Base-by-base conservation (phyloP, 2,797 vertebrate genomes). In the Centropyge bicolor region DNA sequence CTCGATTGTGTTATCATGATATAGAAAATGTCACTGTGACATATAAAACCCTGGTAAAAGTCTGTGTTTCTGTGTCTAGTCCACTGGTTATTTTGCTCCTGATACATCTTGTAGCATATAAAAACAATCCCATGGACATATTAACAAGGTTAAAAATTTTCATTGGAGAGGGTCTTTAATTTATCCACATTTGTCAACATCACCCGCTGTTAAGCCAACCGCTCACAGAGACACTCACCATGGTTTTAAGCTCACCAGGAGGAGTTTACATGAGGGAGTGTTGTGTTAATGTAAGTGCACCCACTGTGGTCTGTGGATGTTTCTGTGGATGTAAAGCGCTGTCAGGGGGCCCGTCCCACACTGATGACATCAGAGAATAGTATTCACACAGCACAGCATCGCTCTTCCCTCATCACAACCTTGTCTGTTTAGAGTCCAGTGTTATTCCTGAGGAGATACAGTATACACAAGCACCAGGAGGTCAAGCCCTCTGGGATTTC, bases 391-490 rank as follows among this genome's bases (percentile, higher is more conserved):
- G 55, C 57, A 35, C 17, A 57, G 77, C 66, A 73, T 68, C 74
- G 4, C 45, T 61, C 51, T 22, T 64, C 17, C 27, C 12, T 71
- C 48, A 70, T 1, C 27, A 11, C 3, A 43, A 24, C 41, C 20
- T 13, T 43, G 41, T 84, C 63, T 88, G 86, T 91, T 87, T 86
- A 75, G 65, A 81, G 69, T 84, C 51, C 19, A 20, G 36, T 84
- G 72, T 92, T 84, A 83, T 83, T 85, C 72, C 57, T 80, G 43
- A 76, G n/a, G 51, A 74, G 52, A 72, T 64, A 19, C 64, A 74
- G 75, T 77, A 60, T 87, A 84, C 57, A 83, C 78, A 87, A 71
- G n/a, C 40, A 67, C 35, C 13, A 27, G 38, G 38, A 52, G 67
- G 38, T 54, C 51, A 78, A 55, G 27, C 17, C 57, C 52, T 20